Percentiles rank a stretch among this genome's conserved stretches.
phyloP scores from a whole-genome alignment of 1,140 invertebrate species.

The Aporrectodea caliginosa region DNA sequence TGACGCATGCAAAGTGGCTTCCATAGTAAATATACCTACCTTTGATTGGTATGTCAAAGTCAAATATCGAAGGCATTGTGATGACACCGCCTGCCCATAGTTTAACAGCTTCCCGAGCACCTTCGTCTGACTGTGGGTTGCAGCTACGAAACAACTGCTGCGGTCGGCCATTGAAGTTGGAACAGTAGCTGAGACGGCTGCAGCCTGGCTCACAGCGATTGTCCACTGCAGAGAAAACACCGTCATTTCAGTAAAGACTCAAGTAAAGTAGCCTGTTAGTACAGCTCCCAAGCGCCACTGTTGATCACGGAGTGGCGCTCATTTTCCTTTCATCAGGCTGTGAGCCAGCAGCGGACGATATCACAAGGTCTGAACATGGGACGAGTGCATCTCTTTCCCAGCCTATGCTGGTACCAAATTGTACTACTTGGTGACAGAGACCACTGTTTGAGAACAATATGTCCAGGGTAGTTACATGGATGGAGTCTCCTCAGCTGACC shows the following conservation, averaged over 20 bases:
- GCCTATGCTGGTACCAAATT: too few species aligned
- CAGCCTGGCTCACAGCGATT: constrained; percentile 79
- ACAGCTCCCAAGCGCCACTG: too few species aligned
- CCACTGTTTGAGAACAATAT: too few species aligned
- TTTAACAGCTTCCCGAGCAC: constrained; percentile 62
- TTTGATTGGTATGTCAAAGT: constrained; percentile 64
- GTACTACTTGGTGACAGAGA: too few species aligned
- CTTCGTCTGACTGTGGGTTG: constrained; percentile 63
- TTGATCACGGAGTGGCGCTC: not conserved
- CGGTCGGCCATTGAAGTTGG: constrained; percentile 74
- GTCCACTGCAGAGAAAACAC: constrained; percentile 64
- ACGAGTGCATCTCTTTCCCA: not conserved
- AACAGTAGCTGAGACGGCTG: constrained; percentile 71
- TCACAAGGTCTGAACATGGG: not conserved
- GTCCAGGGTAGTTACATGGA: too few species aligned
- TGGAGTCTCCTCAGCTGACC: too few species aligned
- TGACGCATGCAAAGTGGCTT: too few species aligned
- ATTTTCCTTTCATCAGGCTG: not conserved
- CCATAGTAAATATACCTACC: constrained; percentile 36
- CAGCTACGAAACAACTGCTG: constrained; percentile 74
- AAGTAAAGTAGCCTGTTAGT: too few species aligned
- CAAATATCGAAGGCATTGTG: constrained; percentile 64
- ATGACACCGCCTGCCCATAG: constrained; percentile 59
- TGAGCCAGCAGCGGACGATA: not conserved
- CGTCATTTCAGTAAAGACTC: not conserved